Evolutionary conservation across 35 echinoderm and acorn worm species (phyloP).

Genomic region (Nesometra sesokonis): DNA sequence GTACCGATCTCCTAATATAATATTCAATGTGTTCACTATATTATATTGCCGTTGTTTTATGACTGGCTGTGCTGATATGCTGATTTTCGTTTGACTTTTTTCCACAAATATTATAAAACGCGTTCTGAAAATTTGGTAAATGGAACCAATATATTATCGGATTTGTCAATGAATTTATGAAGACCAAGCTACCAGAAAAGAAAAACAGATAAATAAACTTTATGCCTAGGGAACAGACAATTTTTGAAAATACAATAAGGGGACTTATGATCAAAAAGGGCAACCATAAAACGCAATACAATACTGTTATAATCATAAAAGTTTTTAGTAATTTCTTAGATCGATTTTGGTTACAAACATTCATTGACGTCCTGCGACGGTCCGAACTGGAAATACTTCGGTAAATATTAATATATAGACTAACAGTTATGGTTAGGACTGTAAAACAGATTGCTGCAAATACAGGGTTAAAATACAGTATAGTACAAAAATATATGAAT

Average conservation of each 20-base stretch:
- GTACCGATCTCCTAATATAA: too few species aligned
- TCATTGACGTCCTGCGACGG: neutral
- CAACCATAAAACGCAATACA: too few species aligned
- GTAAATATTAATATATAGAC: neutral
- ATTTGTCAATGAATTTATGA: neutral
- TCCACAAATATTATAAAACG: too few species aligned
- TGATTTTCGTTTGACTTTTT: too few species aligned
- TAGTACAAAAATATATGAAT: neutral
- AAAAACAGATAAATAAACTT: neutral
- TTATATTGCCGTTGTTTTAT: too few species aligned
- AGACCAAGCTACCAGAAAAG: neutral
- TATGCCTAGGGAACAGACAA: neutral
- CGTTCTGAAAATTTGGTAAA: neutral
- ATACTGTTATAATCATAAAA: too few species aligned
- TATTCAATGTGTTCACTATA: too few species aligned
- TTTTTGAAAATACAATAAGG: neutral
- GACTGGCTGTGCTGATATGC: too few species aligned
- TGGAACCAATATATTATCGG: neutral
- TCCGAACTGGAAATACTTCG: neutral
- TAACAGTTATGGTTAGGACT: neutral
- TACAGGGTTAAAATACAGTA: neutral
- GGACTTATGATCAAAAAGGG: neutral
- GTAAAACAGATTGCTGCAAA: neutral
- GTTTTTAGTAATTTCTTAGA: neutral
- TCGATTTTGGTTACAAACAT: neutral